Conservation (phyloP, 2,888 invertebrate species). For the Strigamia transsilvanica region DNA sequence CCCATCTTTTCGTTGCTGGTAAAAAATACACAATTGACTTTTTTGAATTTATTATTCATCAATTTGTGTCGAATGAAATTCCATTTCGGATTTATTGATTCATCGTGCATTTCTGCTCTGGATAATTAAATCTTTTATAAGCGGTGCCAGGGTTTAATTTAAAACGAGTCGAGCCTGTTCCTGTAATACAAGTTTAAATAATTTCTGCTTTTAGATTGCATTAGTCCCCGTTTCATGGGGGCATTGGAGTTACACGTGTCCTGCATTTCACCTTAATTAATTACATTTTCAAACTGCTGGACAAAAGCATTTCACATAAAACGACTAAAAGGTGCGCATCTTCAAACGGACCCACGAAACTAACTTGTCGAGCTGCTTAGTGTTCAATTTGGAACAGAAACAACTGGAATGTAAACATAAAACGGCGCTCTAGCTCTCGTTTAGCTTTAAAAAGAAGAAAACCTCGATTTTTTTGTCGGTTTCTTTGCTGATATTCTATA, state of each 20-base stretch:
- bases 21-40: not conserved
- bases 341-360: not conserved
- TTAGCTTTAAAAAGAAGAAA: too few relatives aligned
- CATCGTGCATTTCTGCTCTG: not conserved
- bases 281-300: conserved; percentile 28
- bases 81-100: not conserved
- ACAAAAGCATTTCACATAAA: conserved; percentile 39
- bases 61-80: too few relatives aligned
- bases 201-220: conserved; percentile 22
- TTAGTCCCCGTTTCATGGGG: not conserved
- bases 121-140: conserved; percentile 31
- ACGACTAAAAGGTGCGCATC: conserved; percentile 7
- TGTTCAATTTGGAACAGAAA: too few relatives aligned
- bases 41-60: not conserved
- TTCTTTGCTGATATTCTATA: too few relatives aligned
- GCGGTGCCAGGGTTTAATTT: not conserved
- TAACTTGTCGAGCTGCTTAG: too few relatives aligned
- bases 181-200: conserved; percentile 19
- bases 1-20: not conserved
- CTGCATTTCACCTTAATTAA: conserved; percentile 39
- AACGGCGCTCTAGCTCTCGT: too few relatives aligned
- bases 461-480: too few relatives aligned
- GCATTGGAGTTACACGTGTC: conserved; percentile 19
- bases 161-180: not conserved
- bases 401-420: too few relatives aligned